Conservation (phyloP, 1,140 invertebrate species). For the Danaus melanippus region DNA sequence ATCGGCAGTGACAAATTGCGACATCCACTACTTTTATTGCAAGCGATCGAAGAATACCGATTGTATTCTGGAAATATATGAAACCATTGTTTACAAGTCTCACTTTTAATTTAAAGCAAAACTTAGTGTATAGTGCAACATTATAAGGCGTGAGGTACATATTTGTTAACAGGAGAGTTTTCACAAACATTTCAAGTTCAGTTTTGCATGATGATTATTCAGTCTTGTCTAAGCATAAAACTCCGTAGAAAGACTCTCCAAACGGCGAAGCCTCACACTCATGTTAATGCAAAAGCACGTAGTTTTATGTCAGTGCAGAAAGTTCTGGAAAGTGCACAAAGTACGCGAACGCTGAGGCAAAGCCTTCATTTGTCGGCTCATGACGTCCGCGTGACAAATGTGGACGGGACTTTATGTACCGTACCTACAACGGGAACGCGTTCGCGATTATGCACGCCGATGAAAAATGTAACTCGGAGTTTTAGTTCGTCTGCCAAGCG, state of each 20-base stretch:
- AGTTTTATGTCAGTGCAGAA: conserved; percentile 62
- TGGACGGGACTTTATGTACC: conserved; percentile 57
- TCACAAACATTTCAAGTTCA: conserved; percentile 36
- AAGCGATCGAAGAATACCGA: conserved; percentile 31
- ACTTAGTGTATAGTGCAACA: neutral
- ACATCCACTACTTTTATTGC: conserved; percentile 52
- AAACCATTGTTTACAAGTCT: conserved; percentile 6
- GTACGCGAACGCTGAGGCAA: conserved; percentile 58
- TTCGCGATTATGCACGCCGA: conserved; percentile 50
- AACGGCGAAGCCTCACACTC: conserved; percentile 48
- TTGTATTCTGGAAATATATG: conserved; percentile 17
- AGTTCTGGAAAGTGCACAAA: conserved; percentile 68
- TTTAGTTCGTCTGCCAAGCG: conserved; percentile 30
- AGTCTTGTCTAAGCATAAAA: conserved; percentile 58
- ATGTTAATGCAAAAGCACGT: conserved; percentile 67
- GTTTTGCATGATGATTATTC: conserved; percentile 60
- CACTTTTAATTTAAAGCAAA: neutral
- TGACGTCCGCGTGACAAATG: conserved; percentile 68
- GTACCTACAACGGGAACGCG: conserved; percentile 31
- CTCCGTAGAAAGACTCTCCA: conserved; percentile 54
- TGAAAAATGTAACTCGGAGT: conserved; percentile 53
- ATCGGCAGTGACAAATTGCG: conserved; percentile 57
- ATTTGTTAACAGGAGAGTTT: conserved; percentile 3
- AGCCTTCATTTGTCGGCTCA: conserved; percentile 69
- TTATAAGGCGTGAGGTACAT: conserved; percentile 7